phyloP scores from a whole-genome alignment of 2,888 invertebrate genomes.

The Isoperla grammatica region DNA sequence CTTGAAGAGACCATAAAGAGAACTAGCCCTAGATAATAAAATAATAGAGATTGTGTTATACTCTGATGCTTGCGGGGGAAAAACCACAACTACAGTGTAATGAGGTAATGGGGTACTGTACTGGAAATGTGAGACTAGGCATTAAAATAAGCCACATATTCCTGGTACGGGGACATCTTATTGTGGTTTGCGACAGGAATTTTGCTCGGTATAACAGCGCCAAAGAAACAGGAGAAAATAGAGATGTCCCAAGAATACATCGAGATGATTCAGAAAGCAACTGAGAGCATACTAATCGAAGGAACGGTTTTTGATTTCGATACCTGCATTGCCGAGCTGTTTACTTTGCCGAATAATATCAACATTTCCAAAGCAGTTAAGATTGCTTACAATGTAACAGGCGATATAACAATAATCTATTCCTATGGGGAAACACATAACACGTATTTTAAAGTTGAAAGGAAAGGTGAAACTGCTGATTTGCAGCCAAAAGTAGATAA shows the following conservation, averaged over 20 bases:
- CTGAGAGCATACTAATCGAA: too few relatives aligned
- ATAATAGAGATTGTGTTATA: constrained; percentile 16
- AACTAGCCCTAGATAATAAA: background rate
- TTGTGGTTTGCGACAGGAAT: constrained; percentile 30
- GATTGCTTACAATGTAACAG: too few relatives aligned
- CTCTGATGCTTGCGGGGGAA: constrained; percentile 29
- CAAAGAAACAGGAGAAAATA: constrained; percentile 8
- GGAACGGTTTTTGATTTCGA: too few relatives aligned
- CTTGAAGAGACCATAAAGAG: background rate
- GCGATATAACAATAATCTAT: too few relatives aligned
- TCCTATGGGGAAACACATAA: too few relatives aligned
- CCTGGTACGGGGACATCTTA: constrained; percentile 29
- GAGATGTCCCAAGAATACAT: background rate
- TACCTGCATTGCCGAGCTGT: too few relatives aligned
- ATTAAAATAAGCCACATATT: constrained; percentile 29
- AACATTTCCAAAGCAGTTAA: too few relatives aligned
- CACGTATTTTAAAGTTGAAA: too few relatives aligned
- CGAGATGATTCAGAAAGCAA: too few relatives aligned
- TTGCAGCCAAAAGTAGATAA: too few relatives aligned
- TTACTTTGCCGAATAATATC: too few relatives aligned
- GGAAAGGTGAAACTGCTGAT: too few relatives aligned
- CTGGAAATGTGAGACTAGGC: constrained; percentile 20
- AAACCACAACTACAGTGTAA: constrained; percentile 29
- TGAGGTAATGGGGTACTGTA: constrained; percentile 26
- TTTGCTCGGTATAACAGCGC: constrained; percentile 25